A percentile compares a stretch with the other conserved stretches of the same genome.
phyloP scores from a whole-genome alignment of 2,888 invertebrate species.

The Allacma fusca region DNA sequence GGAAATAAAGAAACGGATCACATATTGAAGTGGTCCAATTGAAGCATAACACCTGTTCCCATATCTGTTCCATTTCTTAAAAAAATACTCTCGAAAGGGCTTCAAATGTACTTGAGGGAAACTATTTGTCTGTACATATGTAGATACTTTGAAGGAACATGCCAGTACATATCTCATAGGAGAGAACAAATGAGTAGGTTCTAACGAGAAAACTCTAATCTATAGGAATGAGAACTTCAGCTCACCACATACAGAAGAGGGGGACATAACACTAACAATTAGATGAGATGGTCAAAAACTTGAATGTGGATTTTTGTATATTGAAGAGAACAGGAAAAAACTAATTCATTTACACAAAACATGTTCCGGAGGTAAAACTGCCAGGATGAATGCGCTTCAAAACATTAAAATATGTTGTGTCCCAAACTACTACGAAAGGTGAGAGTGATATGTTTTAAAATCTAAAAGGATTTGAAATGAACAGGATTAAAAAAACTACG shows the following conservation, averaged over 20 bases:
- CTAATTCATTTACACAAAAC: neutral
- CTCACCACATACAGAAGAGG: no score
- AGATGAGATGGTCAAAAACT: no score
- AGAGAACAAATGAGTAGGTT: no score
- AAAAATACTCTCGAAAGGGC: neutral
- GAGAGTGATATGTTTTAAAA: slow-evolving; percentile 16
- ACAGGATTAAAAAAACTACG: neutral
- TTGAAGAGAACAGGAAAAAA: neutral
- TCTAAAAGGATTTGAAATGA: slow-evolving; percentile 4
- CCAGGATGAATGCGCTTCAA: neutral
- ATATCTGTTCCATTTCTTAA: neutral
- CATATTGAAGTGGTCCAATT: neutral
- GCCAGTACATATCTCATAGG: no score
- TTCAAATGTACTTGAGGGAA: neutral
- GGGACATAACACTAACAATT: no score
- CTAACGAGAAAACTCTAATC: no score
- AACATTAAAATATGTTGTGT: neutral
- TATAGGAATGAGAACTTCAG: no score
- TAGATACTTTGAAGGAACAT: no score
- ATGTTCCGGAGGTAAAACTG: neutral
- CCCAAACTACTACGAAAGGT: neutral
- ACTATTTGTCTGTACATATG: neutral
- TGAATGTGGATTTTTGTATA: no score
- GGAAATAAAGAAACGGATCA: slow-evolving; percentile 24
- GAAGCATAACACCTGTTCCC: slow-evolving; percentile 19